These are phyloP conservation scores for Eudasyphora cyanicolor DNA, from an alignment of 2,888 invertebrate genomes.

Conservation along the genomic window DNA sequence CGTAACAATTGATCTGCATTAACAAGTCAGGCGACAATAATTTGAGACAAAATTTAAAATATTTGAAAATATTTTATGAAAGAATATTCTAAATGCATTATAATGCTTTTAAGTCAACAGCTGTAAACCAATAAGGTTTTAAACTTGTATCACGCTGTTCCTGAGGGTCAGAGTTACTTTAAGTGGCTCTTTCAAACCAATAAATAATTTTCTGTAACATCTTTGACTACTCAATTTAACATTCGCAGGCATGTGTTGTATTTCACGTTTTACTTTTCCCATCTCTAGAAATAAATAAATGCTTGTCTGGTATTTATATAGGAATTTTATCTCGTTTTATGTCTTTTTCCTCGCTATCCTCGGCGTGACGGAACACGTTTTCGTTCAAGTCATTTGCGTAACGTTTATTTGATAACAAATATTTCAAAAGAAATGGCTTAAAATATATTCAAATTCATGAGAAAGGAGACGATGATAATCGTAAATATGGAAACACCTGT, in stretches of 20 bases:
- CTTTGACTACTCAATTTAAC: not conserved
- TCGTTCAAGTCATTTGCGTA: not conserved
- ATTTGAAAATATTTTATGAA: too few species aligned
- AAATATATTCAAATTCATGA: not conserved
- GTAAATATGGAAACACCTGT: constrained; percentile 20
- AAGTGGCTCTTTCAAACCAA: too few species aligned
- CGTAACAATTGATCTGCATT: too few species aligned
- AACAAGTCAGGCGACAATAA: too few species aligned
- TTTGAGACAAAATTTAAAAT: too few species aligned
- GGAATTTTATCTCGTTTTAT: not conserved
- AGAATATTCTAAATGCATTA: too few species aligned
- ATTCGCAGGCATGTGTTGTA: not conserved
- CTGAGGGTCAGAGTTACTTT: too few species aligned
- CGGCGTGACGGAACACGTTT: not conserved
- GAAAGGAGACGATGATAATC: not conserved
- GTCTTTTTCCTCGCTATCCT: not conserved
- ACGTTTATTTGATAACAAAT: constrained; percentile 16
- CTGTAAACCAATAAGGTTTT: too few species aligned
- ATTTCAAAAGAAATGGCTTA: not conserved
- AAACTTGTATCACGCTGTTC: too few species aligned
- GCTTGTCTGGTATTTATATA: not conserved
- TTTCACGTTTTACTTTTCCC: too few species aligned
- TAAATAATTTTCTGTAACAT: not conserved
- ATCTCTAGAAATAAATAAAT: not conserved
- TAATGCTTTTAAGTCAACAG: too few species aligned